Base-by-base conservation (phyloP, 1,140 invertebrate genomes). In the Drosophila equinoxialis region DNA sequence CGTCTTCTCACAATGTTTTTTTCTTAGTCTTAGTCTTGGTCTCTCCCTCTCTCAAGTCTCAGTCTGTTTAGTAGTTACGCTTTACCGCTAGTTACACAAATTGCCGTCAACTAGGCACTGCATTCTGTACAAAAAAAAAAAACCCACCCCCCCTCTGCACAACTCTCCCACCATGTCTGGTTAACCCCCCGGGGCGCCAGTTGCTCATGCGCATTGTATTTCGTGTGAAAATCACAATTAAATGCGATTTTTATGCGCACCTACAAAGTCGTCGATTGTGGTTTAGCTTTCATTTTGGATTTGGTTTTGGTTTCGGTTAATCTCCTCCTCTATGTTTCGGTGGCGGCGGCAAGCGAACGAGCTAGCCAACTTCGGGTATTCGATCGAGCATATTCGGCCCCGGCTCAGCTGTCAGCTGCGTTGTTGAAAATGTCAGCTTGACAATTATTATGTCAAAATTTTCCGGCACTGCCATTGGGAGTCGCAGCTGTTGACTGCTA, bases 381-480 rank as follows among this genome's bases (percentile, higher is more conserved):
- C 42, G 14, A 30, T 30, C 30, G 30, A 30, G 61, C 33, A 70
- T 62, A 61, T 67, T 45, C 63, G 74, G 70, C 61, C 68, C 65
- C 55, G 72, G 76, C 68, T 82, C 68, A 72, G 79, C 83, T 85
- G 89, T 91, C 89, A 85, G 83, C 83, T 89, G 83, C 79, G 79
- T 81, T 83, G 89, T 91, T 91, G 72, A 67, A 91, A 91, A 91
- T 89, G 89, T 91, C 89, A 91, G 89, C 89, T 90, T 91, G 89
- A 90, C 84, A 89, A 91, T 91, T 91, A 91, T 91, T 89, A 91
- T 90, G 89, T 91, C 89, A 91, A 90, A 90, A 84, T 81, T 84
- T 80, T 83, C 78, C 74, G 78, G 77, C 77, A 79, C 74, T 68
- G 75, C 75, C 74, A 77, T 77, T 76, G 74, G 74, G 76, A 76